Base-by-base conservation (phyloP, 2,888 invertebrate genomes). In the Pyrrhosoma nymphula region DNA sequence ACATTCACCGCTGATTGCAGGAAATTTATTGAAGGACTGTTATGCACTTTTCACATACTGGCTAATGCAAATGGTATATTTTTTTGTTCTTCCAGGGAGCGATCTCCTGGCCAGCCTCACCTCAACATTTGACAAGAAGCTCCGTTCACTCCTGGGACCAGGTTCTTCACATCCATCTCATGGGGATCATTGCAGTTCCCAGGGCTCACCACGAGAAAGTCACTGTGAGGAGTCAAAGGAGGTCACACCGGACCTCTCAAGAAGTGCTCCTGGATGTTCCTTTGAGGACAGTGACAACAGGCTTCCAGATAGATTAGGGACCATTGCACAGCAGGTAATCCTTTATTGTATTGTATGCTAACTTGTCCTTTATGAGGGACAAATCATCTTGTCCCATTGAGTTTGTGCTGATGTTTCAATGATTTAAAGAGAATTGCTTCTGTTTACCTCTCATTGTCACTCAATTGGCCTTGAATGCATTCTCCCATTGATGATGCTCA, bases 71-170 rank as follows among this genome's bases (percentile, higher is more conserved):
- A 35, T 69, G 20, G 39, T 47, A 23, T 93, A 47, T 39, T 93
- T 39, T n/a, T 82, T 56, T 95, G 95, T 95, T 60, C 60, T 60
- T 60, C 30, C 97, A 99, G 99, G 98, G 97, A 98, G 98, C 96
- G 98, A 99, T 97, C 98, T 99, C 96, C 97, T 99, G 97, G 98
- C 98, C 96, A 98, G 98, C 96, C 98, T 99, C 96, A 99, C 98
- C 96, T 98, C 98, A 96, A 98, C 98, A 95, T 98, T 99, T 97
- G 99, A 99, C 97, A 98, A 98, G 96, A 99, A 99, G 97, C 97
- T 98, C 97, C 98, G 98, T 96, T 98, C 98, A 96, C 97, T 98
- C 96, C 98, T 98, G 96, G 98, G 98, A 97, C 97, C 98, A 95
- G 90, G 97, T 97, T 98, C 96, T 97, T 97, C 93, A 47, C 93